phyloP scores from a whole-genome alignment of 2,113 vertebrate genomes.

The Plectropomus leopardus region DNA sequence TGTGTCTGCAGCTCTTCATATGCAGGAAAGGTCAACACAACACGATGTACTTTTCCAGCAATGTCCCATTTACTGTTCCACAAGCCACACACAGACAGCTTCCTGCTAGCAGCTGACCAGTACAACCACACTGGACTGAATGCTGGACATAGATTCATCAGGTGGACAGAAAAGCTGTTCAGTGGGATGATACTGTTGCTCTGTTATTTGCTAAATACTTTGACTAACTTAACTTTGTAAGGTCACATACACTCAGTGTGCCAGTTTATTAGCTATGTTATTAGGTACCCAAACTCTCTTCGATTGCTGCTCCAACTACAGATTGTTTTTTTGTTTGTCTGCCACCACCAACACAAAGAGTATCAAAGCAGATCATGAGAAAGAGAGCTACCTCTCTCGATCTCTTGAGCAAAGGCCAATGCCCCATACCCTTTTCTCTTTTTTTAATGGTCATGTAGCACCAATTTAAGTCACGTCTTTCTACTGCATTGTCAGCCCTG shows the following conservation, averaged over 20 bases:
- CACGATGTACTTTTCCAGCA: constrained; percentile 9
- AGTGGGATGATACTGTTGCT: not conserved
- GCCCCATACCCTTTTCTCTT: no score
- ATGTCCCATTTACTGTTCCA: not conserved
- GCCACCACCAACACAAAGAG: no score
- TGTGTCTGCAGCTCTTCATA: not conserved
- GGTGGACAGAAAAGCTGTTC: not conserved
- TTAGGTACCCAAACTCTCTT: no score
- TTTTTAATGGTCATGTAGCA: no score
- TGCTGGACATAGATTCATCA: not conserved
- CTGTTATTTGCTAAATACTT: not conserved
- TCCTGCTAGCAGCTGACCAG: not conserved
- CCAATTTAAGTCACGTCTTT: no score
- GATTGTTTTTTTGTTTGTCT: no score
- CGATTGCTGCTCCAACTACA: no score
- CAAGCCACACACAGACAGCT: not conserved
- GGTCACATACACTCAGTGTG: not conserved
- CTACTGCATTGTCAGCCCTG: no score
- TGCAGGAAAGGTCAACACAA: not conserved
- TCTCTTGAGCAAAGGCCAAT: no score
- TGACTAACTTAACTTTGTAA: not conserved
- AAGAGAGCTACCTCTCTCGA: no score
- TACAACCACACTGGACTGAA: not conserved
- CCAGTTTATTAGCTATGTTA: not conserved
- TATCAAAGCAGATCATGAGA: no score